Percentiles rank a stretch among this genome's conserved stretches.
Conservation (phyloP, 1,140 invertebrate genomes). For the Monochamus saltuarius region DNA sequence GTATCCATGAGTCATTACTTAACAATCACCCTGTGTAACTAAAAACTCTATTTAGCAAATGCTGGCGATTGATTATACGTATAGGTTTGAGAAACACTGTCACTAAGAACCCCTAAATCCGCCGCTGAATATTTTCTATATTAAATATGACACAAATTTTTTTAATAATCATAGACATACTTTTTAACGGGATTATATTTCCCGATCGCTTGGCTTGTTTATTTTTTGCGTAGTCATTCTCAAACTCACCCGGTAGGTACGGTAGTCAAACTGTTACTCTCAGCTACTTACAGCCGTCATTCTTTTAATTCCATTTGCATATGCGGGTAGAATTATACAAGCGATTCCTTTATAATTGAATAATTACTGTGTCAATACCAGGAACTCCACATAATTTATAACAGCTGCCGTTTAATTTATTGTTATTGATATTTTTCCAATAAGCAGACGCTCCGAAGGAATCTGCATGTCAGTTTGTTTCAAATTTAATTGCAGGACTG, state of each 20-base stretch:
- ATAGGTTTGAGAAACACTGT: no score
- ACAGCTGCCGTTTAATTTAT: conserved; percentile 1
- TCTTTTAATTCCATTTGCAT: conserved; percentile 4
- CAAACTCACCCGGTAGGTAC: background rate
- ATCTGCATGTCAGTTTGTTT: conserved; percentile 5
- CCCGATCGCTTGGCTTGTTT: no score
- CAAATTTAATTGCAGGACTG: background rate
- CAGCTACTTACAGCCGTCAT: conserved; percentile 11
- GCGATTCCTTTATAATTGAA: background rate
- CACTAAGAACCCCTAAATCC: no score
- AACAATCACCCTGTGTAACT: no score
- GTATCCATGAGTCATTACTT: no score
- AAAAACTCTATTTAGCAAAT: no score
- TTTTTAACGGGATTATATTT: no score
- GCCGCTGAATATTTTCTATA: no score
- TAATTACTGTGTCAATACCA: conserved; percentile 7
- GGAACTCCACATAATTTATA: conserved; percentile 5
- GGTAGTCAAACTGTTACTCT: background rate
- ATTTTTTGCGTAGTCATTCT: no score
- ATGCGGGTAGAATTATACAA: conserved; percentile 10
- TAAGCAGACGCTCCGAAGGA: background rate
- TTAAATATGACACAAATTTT: no score
- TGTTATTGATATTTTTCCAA: background rate
- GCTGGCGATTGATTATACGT: no score
- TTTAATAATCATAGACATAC: no score